phyloP scores from a whole-genome alignment of 2,113 vertebrate species.

The Myodes glareolus region DNA sequence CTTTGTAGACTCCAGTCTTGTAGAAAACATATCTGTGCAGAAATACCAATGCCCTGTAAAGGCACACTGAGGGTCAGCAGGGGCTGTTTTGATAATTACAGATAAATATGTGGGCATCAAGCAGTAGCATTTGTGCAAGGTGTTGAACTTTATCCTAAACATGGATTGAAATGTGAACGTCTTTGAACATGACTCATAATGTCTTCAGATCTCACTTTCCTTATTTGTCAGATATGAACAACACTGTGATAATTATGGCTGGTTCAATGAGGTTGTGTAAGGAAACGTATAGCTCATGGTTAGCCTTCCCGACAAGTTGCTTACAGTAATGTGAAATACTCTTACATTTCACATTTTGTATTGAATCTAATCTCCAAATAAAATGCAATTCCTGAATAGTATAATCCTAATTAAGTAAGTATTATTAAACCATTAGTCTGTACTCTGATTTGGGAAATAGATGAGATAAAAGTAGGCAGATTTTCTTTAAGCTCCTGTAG shows the following conservation, averaged over 20 bases:
- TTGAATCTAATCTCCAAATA: conserved; percentile 12
- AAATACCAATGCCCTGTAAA: background rate
- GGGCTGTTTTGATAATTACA: background rate
- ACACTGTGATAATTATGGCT: background rate
- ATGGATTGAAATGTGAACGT: background rate
- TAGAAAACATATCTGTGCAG: background rate
- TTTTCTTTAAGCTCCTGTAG: background rate
- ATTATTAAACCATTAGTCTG: background rate
- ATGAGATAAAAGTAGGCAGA: background rate
- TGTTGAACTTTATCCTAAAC: background rate
- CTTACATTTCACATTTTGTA: background rate
- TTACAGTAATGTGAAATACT: background rate
- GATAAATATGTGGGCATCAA: background rate
- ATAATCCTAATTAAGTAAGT: background rate
- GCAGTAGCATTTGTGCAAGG: background rate
- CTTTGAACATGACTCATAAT: background rate
- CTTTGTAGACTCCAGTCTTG: background rate
- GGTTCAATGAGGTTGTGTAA: background rate
- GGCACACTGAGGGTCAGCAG: background rate
- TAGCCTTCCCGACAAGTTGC: background rate
- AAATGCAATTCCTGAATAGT: background rate
- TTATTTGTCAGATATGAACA: background rate
- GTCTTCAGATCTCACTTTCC: background rate
- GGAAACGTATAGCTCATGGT: background rate
- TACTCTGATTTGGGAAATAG: background rate